phyloP scores from a whole-genome alignment of 2,888 invertebrate species.

The Masnerella sp. region DNA sequence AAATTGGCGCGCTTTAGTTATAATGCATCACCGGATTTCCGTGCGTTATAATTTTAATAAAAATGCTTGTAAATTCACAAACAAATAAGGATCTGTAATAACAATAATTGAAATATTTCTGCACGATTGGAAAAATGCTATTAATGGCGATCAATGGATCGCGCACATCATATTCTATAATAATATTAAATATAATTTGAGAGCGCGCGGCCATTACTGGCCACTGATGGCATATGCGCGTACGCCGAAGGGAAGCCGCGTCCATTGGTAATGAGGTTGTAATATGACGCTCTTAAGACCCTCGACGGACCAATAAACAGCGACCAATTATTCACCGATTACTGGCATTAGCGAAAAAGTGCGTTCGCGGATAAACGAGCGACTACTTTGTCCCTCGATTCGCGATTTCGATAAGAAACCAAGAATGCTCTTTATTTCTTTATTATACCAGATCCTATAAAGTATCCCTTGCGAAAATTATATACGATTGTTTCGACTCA shows the following conservation, averaged over 20 bases:
- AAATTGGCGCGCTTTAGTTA: too few species aligned
- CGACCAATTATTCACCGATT: conserved; percentile 54
- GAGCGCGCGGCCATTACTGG: conserved; percentile 21
- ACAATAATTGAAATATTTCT: conserved; percentile 9
- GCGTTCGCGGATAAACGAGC: conserved; percentile 37
- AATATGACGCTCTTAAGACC: conserved; percentile 59
- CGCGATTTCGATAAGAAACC: conserved; percentile 34
- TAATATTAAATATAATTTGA: conserved; percentile 49
- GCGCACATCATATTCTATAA: conserved; percentile 45
- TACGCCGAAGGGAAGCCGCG: conserved; percentile 38
- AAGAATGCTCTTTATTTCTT: conserved; percentile 44
- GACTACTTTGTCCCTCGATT: conserved; percentile 46
- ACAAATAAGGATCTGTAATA: background rate
- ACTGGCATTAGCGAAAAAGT: conserved; percentile 52
- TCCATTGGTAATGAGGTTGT: conserved; percentile 62
- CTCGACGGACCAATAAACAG: conserved; percentile 51
- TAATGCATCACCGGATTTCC: too few species aligned
- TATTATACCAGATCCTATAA: conserved; percentile 19
- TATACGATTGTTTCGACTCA: background rate
- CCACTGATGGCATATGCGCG: conserved; percentile 25
- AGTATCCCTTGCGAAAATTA: conserved; percentile 1
- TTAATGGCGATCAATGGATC: conserved; percentile 39
- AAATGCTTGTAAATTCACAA: background rate
- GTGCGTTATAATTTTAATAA: too few species aligned
- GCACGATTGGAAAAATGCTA: conserved; percentile 23